phyloP scores from a whole-genome alignment of 2,888 invertebrate species.

The Andrena bicolor region DNA sequence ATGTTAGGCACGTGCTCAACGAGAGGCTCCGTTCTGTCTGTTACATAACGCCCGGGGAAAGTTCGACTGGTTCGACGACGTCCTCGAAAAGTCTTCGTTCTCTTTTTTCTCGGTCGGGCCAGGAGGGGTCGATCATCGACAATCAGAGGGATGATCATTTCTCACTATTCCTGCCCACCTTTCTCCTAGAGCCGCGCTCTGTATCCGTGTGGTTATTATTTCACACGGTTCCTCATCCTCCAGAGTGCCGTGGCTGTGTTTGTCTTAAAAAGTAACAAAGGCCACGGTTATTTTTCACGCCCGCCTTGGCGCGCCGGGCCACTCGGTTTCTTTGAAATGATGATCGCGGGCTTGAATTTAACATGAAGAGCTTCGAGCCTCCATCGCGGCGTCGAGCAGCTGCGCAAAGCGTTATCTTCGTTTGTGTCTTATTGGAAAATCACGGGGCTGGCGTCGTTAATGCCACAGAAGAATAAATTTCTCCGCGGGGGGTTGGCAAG shows the following conservation, averaged over 20 bases:
- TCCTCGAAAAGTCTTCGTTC: not conserved
- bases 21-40: not conserved
- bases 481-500: not conserved
- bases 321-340: slow-evolving; percentile 34
- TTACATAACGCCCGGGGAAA: not conserved
- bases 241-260: too few species aligned
- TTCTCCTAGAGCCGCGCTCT: not conserved
- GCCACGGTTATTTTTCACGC: slow-evolving; percentile 30
- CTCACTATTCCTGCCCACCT: not conserved
- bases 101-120: not conserved
- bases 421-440: slow-evolving; percentile 20
- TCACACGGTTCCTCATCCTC: not conserved
- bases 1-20: slow-evolving; percentile 14
- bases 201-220: not conserved
- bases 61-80: not conserved
- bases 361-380: slow-evolving; percentile 37
- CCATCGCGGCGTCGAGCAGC: slow-evolving; percentile 1
- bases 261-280: slow-evolving; percentile 16
- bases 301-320: slow-evolving; percentile 1
- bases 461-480: slow-evolving; percentile 21
- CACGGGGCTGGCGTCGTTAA: slow-evolving; percentile 1
- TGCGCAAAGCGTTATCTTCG: slow-evolving; percentile 11
- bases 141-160: not conserved
- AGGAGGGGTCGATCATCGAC: not conserved
- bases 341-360: slow-evolving; percentile 45